Evolutionary conservation across 2,113 vertebrate species (phyloP), one percentile per base, ranked within the genome.

Genomic region (Prietella phreatophila): DNA sequence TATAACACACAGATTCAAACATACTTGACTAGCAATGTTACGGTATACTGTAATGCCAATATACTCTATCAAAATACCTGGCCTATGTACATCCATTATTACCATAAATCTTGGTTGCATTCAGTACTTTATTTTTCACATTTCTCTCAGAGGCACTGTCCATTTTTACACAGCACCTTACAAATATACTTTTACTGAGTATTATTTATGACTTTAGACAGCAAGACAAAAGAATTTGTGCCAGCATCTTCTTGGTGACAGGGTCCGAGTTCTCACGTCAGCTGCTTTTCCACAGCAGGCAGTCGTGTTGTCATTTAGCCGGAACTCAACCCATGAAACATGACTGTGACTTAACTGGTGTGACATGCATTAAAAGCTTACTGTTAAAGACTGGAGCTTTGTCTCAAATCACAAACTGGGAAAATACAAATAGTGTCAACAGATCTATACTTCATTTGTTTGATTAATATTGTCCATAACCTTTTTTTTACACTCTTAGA

Each of bases 181-280:
- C 11, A 50, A n/a, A 65, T 47, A 10, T 47, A 42, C 33, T 33
- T 83, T 42, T 65, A 65, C 67, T 67, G 27, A 79, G 13, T 53
- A 53, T 85, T 36, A 76, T 60, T 58, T 42, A 42, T 60, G 30
- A 22, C 39, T 56, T 73, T 85, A 73, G 50, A 50, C 55, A 78
- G 85, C 85, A 50, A 61, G 73, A 79, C 73, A 78, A 86, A 78
- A 61, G 4, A 30, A 47, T 85, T 86, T 61, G 73, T 78, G 85
- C 71, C 27, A 60, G 22, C n/a, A 61, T 63, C 19, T 63, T 69
- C 73, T 65, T 22, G 4, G 20, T 61, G 56, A 30, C 84, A 50
- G 20, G 22, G 27, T 4, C 82, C 15, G 7, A 83, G 7, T 85
- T 63, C 50, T 86, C 56, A 86, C 22, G 73, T 20, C 85, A 79